Conservation (phyloP, 2,113 vertebrate species). For the Tylochromis polylepis region DNA sequence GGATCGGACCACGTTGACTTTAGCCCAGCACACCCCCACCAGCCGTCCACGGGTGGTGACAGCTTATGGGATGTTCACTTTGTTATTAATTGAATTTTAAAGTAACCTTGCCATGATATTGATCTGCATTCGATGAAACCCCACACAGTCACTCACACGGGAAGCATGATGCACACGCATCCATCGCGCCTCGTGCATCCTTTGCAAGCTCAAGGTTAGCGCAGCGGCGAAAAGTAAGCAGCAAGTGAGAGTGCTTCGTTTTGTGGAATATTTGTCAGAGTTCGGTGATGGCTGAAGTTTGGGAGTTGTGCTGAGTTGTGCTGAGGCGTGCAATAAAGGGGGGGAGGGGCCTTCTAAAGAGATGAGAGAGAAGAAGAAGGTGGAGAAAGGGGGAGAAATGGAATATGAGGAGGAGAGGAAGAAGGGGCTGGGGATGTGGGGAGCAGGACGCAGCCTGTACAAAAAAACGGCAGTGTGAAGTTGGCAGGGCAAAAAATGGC, state of each 20-base stretch:
- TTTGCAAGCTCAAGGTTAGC: constrained; percentile 62
- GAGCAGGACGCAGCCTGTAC: not conserved
- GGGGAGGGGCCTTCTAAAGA: constrained; percentile 4
- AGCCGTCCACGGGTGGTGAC: not conserved
- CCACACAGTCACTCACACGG: not conserved
- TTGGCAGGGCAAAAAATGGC: not conserved
- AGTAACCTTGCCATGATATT: constrained; percentile 73
- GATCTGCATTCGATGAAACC: constrained; percentile 64
- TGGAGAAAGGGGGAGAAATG: not conserved
- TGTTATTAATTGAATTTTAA: constrained; percentile 71
- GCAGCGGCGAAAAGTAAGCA: constrained; percentile 48
- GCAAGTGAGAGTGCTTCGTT: constrained; percentile 42
- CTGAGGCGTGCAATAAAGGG: constrained; percentile 59
- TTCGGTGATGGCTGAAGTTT: constrained; percentile 57
- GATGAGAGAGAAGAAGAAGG: not conserved
- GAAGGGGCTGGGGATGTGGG: not conserved
- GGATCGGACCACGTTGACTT: constrained; percentile 35
- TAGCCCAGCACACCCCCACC: not conserved
- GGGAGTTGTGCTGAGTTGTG: constrained; percentile 67
- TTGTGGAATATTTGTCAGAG: constrained; percentile 63
- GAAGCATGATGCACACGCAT: not conserved
- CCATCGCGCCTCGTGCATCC: constrained; percentile 42
- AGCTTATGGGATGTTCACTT: constrained; percentile 41
- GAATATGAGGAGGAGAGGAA: not conserved
- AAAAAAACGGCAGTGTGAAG: not conserved